These are phyloP conservation scores for Labrus mixtus DNA, from an alignment of 2,113 vertebrate species.

Conservation along the genomic window DNA sequence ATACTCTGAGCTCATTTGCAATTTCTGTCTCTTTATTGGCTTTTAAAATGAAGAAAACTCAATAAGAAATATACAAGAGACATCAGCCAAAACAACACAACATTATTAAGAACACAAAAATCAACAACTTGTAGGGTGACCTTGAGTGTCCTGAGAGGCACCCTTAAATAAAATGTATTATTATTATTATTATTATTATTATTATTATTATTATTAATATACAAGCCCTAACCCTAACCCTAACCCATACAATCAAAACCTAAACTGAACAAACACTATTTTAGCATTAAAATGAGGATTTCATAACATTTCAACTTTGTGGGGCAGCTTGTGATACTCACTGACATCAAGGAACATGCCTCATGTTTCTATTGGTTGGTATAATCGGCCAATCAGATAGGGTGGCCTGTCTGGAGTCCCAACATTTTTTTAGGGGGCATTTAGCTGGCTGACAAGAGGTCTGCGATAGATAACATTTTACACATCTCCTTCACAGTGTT, in stretches of 20 bases:
- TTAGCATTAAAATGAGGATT: not conserved
- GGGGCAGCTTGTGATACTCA: constrained; percentile 23
- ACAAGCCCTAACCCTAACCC: too few species aligned
- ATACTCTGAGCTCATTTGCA: not conserved
- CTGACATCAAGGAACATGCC: constrained; percentile 9
- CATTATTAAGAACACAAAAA: too few species aligned
- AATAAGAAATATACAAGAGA: too few species aligned
- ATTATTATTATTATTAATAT: too few species aligned
- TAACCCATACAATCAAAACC: too few species aligned
- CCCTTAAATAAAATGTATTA: too few species aligned
- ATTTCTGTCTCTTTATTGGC: not conserved
- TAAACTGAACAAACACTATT: not conserved
- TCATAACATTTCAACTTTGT: not conserved
- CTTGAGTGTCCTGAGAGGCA: too few species aligned
- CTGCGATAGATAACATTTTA: not conserved
- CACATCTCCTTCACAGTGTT: not conserved
- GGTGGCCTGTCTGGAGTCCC: constrained; percentile 51
- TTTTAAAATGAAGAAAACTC: too few species aligned
- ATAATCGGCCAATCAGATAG: constrained; percentile 53
- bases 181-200: too few species aligned
- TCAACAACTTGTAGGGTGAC: too few species aligned
- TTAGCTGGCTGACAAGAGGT: not conserved
- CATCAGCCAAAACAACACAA: too few species aligned
- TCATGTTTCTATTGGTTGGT: constrained; percentile 57
- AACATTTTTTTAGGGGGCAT: constrained; percentile 39